These are phyloP conservation scores for Drosophila auraria DNA, from an alignment of 1,140 invertebrate species.

Conservation along the genomic window DNA sequence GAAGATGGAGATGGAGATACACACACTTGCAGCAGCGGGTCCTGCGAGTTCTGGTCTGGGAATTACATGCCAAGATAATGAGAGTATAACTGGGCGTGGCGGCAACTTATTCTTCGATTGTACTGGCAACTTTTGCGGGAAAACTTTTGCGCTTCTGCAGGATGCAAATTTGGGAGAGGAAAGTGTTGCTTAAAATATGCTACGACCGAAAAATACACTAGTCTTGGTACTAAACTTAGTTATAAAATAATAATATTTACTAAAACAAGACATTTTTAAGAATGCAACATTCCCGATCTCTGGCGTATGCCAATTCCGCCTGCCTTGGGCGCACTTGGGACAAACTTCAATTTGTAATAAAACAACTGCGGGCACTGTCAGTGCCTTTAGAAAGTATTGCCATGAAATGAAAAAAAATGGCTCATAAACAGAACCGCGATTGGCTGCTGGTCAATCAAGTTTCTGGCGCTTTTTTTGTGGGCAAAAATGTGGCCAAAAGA, in stretches of 20 bases:
- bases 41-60: conserved; percentile 33
- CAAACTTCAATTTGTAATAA: conserved; percentile 75
- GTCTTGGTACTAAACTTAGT: background rate
- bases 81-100: conserved; percentile 59
- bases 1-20: conserved; percentile 8
- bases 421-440: conserved; percentile 26
- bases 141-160: conserved; percentile 40
- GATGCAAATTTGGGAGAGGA: conserved; percentile 23
- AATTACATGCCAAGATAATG: conserved; percentile 66
- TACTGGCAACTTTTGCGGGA: conserved; percentile 31
- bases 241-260: background rate
- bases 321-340: conserved; percentile 43
- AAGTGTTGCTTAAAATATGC: conserved; percentile 12
- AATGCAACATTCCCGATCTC: too few relatives aligned
- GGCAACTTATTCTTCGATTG: conserved; percentile 56
- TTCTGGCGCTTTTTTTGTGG: conserved; percentile 20
- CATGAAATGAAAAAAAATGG: conserved; percentile 13
- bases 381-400: conserved; percentile 66
- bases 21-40: background rate
- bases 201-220: background rate
- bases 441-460: conserved; percentile 67
- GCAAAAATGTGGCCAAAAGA: conserved; percentile 64
- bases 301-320: conserved; percentile 9
- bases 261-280: too few relatives aligned
- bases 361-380: conserved; percentile 55